Conservation (phyloP, 1,140 invertebrate genomes). For the Asbolus verrucosus region DNA sequence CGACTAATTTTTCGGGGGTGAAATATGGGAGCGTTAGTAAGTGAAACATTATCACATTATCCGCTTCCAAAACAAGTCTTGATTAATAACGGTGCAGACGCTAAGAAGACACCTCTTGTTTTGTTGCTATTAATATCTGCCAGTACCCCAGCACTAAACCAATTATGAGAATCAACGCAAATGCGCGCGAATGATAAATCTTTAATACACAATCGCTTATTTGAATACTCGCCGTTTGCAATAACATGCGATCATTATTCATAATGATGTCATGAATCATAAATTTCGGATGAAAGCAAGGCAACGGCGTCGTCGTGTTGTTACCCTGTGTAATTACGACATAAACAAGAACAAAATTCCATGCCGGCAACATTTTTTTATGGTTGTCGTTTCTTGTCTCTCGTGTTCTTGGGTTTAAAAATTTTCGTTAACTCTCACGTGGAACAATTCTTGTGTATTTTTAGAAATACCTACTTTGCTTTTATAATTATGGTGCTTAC, state of each 20-base stretch:
- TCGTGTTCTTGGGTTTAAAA: too few species aligned
- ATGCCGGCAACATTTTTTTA: slow-evolving; percentile 8
- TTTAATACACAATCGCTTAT: slow-evolving; percentile 54
- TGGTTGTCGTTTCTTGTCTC: background rate
- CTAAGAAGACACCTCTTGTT: slow-evolving; percentile 53
- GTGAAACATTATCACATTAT: slow-evolving; percentile 45
- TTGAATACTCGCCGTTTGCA: slow-evolving; percentile 49
- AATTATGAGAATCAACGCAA: slow-evolving; percentile 55
- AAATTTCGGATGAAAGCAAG: slow-evolving; percentile 22
- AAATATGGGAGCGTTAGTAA: slow-evolving; percentile 42
- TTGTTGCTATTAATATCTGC: slow-evolving; percentile 56
- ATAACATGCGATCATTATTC: slow-evolving; percentile 42
- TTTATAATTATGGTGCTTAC: slow-evolving; percentile 28
- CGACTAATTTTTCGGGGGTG: slow-evolving; percentile 33
- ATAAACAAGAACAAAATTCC: slow-evolving; percentile 25
- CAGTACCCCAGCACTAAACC: slow-evolving; percentile 49
- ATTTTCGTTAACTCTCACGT: too few species aligned
- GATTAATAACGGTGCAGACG: slow-evolving; percentile 49
- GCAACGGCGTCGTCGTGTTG: slow-evolving; percentile 1
- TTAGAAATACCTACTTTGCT: background rate
- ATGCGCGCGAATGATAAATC: slow-evolving; percentile 54
- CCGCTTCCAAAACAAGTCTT: slow-evolving; percentile 45
- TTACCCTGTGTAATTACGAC: slow-evolving; percentile 21
- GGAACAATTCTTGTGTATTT: slow-evolving; percentile 15
- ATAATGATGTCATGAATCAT: slow-evolving; percentile 38